Percentiles rank a stretch among this genome's conserved stretches.
Evolutionary conservation across 2,113 vertebrate genomes (phyloP).

Genomic region (Hippoglossus stenolepis): DNA sequence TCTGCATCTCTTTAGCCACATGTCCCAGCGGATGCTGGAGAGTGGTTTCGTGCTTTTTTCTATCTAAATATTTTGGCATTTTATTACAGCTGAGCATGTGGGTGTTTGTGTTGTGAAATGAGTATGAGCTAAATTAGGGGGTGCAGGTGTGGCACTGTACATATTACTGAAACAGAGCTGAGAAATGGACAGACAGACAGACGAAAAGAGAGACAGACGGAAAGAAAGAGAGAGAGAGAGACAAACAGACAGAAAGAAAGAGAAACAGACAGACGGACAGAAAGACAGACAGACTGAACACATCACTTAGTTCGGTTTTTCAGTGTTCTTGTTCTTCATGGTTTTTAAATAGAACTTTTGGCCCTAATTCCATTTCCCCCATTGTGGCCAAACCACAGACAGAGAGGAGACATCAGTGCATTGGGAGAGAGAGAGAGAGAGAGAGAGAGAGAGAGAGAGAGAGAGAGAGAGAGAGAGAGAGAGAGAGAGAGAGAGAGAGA

Average conservation of each 20-base stretch:
- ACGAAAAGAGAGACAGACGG: not conserved
- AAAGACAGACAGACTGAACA: not conserved
- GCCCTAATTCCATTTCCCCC: not conserved
- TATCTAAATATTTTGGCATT: not conserved
- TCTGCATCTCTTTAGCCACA: not conserved
- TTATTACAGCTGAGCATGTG: not conserved
- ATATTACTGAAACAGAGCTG: not conserved
- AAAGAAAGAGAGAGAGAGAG: not conserved
- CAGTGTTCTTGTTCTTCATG: not conserved
- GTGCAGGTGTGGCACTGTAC: not conserved
- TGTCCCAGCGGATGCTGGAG: not conserved
- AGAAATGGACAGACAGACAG: not conserved
- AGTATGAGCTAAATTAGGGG: not conserved
- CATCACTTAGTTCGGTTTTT: not conserved
- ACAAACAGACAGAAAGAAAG: not conserved
- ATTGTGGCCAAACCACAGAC: not conserved
- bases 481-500: not conserved
- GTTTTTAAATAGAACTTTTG: not conserved
- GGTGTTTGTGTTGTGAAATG: slow-evolving; percentile 1
- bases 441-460: not conserved
- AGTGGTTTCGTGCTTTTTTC: not conserved
- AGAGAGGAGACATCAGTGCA: not conserved
- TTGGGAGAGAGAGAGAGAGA: not conserved
- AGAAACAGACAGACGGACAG: not conserved
- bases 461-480: not conserved